These are phyloP conservation scores for Salarias fasciatus DNA, from an alignment of 2,797 vertebrate species.

Conservation along the genomic window DNA sequence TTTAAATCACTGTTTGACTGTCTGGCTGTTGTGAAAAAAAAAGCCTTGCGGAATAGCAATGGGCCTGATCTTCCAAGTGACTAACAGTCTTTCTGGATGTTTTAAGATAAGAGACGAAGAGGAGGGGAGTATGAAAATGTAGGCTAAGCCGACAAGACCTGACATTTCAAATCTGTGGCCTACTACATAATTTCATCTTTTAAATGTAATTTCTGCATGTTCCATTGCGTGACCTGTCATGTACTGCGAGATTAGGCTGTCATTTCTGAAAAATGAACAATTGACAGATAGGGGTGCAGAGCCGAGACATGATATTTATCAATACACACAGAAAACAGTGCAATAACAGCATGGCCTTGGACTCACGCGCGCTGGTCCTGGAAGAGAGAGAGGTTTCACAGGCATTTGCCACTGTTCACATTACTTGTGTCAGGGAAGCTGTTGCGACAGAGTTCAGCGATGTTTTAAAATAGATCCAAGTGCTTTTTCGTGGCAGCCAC, in stretches of 20 bases:
- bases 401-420: constrained; percentile 44
- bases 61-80: constrained; percentile 50
- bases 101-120: constrained; percentile 44
- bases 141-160: constrained; percentile 58
- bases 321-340: constrained; percentile 49
- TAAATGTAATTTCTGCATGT: constrained; percentile 52
- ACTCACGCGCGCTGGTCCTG: constrained; percentile 44
- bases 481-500: constrained; percentile 41
- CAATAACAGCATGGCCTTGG: constrained; percentile 68
- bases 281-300: constrained; percentile 47
- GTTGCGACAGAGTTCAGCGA: constrained; percentile 33
- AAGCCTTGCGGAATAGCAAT: constrained; percentile 34
- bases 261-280: constrained; percentile 39
- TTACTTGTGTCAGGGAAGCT: constrained; percentile 49
- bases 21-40: constrained; percentile 40
- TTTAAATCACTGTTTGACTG: constrained; percentile 45
- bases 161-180: constrained; percentile 58
- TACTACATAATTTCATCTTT: constrained; percentile 54
- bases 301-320: constrained; percentile 49
- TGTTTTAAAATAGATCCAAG: constrained; percentile 69
- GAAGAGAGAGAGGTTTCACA: constrained; percentile 46
- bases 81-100: constrained; percentile 36
- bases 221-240: constrained; percentile 14
- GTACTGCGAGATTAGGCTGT: constrained; percentile 51
- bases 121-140: constrained; percentile 57